phyloP scores from a whole-genome alignment of 2,888 invertebrate species.

The Cheilosia impressa region DNA sequence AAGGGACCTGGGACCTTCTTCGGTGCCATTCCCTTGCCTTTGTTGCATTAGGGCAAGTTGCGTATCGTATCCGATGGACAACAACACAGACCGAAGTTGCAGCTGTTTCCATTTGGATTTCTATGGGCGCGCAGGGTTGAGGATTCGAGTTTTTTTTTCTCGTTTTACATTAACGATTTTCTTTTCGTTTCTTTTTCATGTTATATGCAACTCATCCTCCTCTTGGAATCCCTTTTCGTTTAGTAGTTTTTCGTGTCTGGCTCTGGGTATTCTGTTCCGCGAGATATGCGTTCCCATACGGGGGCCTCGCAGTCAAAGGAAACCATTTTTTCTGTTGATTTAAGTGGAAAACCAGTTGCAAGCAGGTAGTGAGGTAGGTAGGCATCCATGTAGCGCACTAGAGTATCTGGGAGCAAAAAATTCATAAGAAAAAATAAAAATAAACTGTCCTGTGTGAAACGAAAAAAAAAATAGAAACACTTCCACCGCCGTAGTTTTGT shows the following conservation, averaged over 20 bases:
- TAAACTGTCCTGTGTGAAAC: neutral
- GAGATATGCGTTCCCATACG: conserved; percentile 63
- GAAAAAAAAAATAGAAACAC: neutral
- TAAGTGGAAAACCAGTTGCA: conserved; percentile 68
- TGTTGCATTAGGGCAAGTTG: conserved; percentile 59
- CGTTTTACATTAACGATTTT: conserved; percentile 26
- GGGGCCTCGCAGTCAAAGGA: conserved; percentile 51
- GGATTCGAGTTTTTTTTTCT: conserved; percentile 16
- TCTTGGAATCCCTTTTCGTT: conserved; percentile 11
- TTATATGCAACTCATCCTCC: conserved; percentile 24
- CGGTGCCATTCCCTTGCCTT: conserved; percentile 11
- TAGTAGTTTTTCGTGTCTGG: conserved; percentile 7
- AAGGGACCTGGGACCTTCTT: conserved; percentile 36
- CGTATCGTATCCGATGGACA: conserved; percentile 66
- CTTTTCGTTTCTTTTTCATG: conserved; percentile 25
- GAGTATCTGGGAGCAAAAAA: conserved; percentile 22
- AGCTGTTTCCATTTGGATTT: conserved; percentile 56
- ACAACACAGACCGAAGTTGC: conserved; percentile 53
- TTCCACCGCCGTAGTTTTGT: neutral
- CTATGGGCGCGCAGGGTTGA: conserved; percentile 29
- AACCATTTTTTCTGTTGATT: conserved; percentile 38
- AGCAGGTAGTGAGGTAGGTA: conserved; percentile 60
- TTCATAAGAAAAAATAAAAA: conserved; percentile 14
- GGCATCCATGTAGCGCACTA: conserved; percentile 42
- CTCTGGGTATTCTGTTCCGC: conserved; percentile 23